Base-by-base conservation (phyloP, 2,797 vertebrate genomes). In the Ptychadena robeensis region DNA sequence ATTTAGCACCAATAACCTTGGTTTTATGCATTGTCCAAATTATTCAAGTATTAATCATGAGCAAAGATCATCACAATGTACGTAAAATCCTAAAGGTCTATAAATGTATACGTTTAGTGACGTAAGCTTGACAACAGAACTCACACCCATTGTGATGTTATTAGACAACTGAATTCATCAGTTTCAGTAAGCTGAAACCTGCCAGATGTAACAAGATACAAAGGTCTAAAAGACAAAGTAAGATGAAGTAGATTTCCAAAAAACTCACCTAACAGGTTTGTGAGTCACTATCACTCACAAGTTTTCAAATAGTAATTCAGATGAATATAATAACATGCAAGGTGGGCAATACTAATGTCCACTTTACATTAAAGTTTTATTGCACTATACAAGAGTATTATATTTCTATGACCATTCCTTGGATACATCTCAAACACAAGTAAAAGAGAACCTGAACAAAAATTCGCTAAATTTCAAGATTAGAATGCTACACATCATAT, bases 231-330 rank as follows among this genome's bases (percentile, higher is more conserved):
- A 53, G 66, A 64, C 69, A 71, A 73, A 66, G 31, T 11, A 37
- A n/a, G 59, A 31, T 64, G n/a, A 10, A 44, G 40, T 9, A 80
- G 9, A 64, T 53, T 22, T n/a, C 18, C 44, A 53, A 61, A 35
- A 75, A 75, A 68, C 80, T 31, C 40, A 72, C 3, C 53, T 7
- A 75, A 64, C 80, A 74, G 80, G 80, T 75, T 82, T 74, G 34
- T 75, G 30, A 53, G 14, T 68, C 35, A 35, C 22, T 31, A 48
- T 63, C 53, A 44, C 27, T 64, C 25, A 10, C 27, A 9, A 61
- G 14, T n/a, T 12, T 57, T 25, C 5, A 35, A 34, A 74, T 14
- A 31, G 34, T 32, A 76, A 30, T 18, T 53, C 25, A 27, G 15
- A 35, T n/a, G 37, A 30, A 28, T 22, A 53, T 30, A 53, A 5